Conservation (phyloP, 2,888 invertebrate genomes). For the Amphimallon solstitiale region DNA sequence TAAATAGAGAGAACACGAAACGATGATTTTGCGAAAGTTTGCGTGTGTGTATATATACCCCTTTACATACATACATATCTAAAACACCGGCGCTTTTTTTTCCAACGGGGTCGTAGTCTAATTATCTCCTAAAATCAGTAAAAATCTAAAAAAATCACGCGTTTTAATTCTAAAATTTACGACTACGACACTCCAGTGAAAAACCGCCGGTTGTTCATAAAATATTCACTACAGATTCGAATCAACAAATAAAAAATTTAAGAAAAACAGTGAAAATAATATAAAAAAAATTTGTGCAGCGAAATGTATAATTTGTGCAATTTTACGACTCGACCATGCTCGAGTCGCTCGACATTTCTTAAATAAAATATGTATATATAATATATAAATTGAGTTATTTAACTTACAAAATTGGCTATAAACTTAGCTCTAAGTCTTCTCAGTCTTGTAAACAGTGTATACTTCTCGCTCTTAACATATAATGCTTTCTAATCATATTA, state of each 20-base stretch:
- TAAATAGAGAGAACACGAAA: no score
- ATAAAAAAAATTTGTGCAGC: conserved; percentile 26
- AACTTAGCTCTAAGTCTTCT: conserved; percentile 48
- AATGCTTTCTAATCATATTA: conserved; percentile 41
- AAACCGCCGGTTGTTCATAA: no score
- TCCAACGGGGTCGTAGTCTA: no score
- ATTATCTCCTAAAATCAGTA: no score
- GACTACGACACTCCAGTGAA: no score
- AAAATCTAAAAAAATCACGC: no score
- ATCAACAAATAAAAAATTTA: no score
- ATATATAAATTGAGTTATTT: conserved; percentile 39
- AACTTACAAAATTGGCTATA: conserved; percentile 51
- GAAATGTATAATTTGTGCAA: conserved; percentile 23
- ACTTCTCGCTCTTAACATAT: conserved; percentile 44
- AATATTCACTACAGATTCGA: conserved; percentile 24
- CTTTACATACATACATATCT: no score
- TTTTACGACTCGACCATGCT: conserved; percentile 33
- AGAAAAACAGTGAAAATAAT: conserved; percentile 23
- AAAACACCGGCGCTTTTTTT: no score
- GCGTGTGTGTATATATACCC: no score
- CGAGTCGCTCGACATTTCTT: conserved; percentile 5
- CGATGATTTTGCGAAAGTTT: no score
- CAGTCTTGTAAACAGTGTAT: conserved; percentile 61
- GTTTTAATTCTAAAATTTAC: no score
- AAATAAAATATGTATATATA: conserved; percentile 13